Conservation (phyloP, 2,888 invertebrate genomes). For the Leptinotarsa rubiginosa region DNA sequence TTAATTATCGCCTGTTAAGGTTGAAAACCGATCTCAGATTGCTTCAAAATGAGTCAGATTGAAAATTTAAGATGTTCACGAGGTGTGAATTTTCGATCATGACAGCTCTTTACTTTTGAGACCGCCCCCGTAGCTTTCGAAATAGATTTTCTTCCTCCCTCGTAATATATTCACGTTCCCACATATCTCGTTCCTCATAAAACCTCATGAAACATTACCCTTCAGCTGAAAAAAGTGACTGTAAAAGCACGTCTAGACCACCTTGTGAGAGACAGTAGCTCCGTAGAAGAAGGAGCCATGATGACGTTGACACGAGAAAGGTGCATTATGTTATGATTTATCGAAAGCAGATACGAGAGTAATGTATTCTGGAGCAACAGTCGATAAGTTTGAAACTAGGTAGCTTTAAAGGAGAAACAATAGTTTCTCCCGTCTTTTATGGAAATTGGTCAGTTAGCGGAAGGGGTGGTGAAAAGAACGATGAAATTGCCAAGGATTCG, state of each 20-base stretch:
- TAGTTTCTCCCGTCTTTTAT: background rate
- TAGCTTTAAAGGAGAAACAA: background rate
- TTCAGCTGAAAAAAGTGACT: background rate
- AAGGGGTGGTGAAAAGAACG: background rate
- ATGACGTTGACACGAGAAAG: conserved; percentile 26
- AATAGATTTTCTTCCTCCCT: too few relatives aligned
- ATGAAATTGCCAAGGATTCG: too few relatives aligned
- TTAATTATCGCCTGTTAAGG: too few relatives aligned
- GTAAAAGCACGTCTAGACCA: conserved; percentile 22
- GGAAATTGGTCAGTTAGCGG: background rate
- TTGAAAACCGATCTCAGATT: too few relatives aligned
- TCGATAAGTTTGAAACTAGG: background rate
- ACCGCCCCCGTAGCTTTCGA: too few relatives aligned
- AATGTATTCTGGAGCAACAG: conserved; percentile 15
- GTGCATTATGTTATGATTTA: conserved; percentile 31
- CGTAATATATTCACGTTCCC: background rate
- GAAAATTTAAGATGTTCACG: too few relatives aligned
- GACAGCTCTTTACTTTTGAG: too few relatives aligned
- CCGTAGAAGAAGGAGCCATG: conserved; percentile 13
- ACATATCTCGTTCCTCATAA: background rate
- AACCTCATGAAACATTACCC: background rate
- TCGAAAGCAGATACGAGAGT: conserved; percentile 12
- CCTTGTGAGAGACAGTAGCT: conserved; percentile 18
- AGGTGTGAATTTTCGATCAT: too few relatives aligned
- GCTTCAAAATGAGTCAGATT: too few relatives aligned